A percentile compares a stretch with the other conserved stretches of the same genome.
Evolutionary conservation across 2,113 vertebrate species (phyloP).

Genomic region (Ptyas mucosa): DNA sequence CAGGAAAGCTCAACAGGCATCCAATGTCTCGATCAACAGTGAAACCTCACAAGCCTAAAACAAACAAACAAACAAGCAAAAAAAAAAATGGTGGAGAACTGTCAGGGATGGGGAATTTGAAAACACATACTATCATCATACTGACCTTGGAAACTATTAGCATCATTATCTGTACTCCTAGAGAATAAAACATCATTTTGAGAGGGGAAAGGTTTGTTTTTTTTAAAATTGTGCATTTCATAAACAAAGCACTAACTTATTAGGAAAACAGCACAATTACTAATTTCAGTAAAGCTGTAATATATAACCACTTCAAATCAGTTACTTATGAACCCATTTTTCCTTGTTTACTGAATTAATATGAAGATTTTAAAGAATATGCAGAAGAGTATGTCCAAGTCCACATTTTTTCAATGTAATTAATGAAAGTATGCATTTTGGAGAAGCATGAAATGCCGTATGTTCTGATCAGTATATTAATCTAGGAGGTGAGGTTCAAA

Average conservation of each 20-base stretch:
- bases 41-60: neutral
- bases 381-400: neutral
- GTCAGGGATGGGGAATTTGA: neutral
- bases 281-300: neutral
- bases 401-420: neutral
- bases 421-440: neutral
- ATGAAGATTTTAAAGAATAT: neutral
- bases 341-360: neutral
- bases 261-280: neutral
- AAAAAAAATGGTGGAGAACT: neutral
- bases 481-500: neutral
- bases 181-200: neutral
- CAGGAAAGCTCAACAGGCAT: neutral
- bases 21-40: neutral
- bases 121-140: neutral
- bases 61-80: neutral
- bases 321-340: neutral
- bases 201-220: neutral
- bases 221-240: neutral
- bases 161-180: neutral
- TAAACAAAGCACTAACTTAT: neutral
- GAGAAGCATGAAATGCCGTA: neutral
- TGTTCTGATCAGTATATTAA: neutral
- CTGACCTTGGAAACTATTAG: neutral
- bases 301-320: neutral